A percentile compares a stretch with the other conserved stretches of the same genome.
These are phyloP conservation scores for Bombus confusus DNA, from an alignment of 1,140 invertebrate species.

Conservation along the genomic window DNA sequence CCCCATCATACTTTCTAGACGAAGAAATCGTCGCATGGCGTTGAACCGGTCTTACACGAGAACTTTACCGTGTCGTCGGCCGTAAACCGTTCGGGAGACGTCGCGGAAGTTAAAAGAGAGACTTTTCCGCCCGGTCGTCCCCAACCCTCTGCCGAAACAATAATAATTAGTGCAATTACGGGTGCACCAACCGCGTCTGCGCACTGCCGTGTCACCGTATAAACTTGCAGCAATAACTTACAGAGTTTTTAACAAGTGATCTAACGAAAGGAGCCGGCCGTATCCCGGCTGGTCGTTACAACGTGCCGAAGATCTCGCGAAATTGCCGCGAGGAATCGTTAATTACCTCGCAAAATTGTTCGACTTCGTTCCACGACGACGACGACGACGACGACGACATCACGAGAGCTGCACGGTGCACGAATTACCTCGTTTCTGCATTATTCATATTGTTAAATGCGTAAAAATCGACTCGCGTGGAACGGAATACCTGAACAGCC, in stretches of 20 bases:
- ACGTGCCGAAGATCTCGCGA: constrained; percentile 17
- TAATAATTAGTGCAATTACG: constrained; percentile 72
- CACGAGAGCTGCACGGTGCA: not conserved
- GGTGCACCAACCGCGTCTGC: constrained; percentile 38
- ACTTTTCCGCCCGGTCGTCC: constrained; percentile 18
- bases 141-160: constrained; percentile 51
- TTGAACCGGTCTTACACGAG: constrained; percentile 5
- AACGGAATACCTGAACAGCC: not conserved
- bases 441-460: constrained; percentile 27
- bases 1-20: not conserved
- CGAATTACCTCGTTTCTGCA: constrained; percentile 27
- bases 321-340: constrained; percentile 14
- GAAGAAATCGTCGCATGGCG: constrained; percentile 42
- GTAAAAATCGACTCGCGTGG: constrained; percentile 7
- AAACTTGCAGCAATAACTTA: constrained; percentile 69
- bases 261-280: constrained; percentile 31
- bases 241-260: constrained; percentile 58
- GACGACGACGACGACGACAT: not conserved
- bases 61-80: constrained; percentile 53
- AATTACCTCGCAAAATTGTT: constrained; percentile 3
- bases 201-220: constrained; percentile 40
- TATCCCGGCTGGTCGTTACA: constrained; percentile 3
- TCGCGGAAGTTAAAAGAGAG: constrained; percentile 49
- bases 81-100: constrained; percentile 55
- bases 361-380: not conserved